These are phyloP conservation scores for Troides helena DNA, from an alignment of 2,888 invertebrate species.

Conservation along the genomic window DNA sequence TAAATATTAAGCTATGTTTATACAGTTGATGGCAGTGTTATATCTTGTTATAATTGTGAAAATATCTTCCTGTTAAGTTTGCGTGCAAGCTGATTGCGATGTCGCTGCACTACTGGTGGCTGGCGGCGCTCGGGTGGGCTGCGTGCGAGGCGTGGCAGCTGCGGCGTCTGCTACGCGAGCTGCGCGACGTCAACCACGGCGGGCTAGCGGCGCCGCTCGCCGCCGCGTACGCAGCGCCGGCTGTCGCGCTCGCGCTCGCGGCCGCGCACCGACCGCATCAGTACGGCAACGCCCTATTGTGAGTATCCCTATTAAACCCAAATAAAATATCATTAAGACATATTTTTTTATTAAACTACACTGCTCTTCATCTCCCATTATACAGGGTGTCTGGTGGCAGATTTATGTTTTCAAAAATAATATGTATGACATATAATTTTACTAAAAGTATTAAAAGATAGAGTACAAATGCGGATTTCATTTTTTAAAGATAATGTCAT, in stretches of 20 bases:
- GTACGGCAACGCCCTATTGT: slow-evolving; percentile 97
- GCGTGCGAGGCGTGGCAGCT: slow-evolving; percentile 95
- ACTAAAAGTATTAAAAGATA: too few species aligned
- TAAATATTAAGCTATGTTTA: too few species aligned
- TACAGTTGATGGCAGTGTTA: too few species aligned
- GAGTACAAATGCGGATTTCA: too few species aligned
- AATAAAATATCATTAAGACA: too few species aligned
- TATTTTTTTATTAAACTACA: too few species aligned
- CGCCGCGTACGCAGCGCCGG: slow-evolving; percentile 95
- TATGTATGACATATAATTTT: too few species aligned
- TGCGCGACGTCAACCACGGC: slow-evolving; percentile 97
- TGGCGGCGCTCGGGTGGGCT: slow-evolving; percentile 94
- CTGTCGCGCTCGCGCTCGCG: slow-evolving; percentile 93
- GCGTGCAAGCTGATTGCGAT: slow-evolving; percentile 94
- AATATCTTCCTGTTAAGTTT: slow-evolving; percentile 69
- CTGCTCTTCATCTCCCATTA: too few species aligned
- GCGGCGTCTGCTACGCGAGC: slow-evolving; percentile 95
- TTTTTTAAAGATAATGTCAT: too few species aligned
- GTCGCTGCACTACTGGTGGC: slow-evolving; percentile 95
- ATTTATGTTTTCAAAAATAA: too few species aligned
- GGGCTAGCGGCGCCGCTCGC: slow-evolving; percentile 96
- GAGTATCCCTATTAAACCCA: slow-evolving; percentile 64
- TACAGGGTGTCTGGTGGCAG: too few species aligned
- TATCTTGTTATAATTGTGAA: too few species aligned
- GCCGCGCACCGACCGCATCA: slow-evolving; percentile 96